Evolutionary conservation across 1,140 invertebrate genomes (phyloP).

Genomic region (Leucophenga varia): DNA sequence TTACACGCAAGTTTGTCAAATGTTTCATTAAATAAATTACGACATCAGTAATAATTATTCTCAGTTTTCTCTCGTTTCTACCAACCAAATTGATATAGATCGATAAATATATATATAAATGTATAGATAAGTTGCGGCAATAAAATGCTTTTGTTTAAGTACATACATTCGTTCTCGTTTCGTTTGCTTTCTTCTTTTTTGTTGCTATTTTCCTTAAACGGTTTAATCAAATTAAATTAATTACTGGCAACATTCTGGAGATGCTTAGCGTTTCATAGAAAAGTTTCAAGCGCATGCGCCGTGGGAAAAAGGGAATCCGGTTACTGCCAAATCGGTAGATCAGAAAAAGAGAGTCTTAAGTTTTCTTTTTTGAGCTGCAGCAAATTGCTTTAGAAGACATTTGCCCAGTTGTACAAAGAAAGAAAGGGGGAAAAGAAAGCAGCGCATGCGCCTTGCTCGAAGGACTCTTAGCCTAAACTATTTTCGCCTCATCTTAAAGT

Average conservation of each 20-base stretch:
- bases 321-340: no score
- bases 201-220: constrained; percentile 11
- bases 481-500: constrained; percentile 18
- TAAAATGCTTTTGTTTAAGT: constrained; percentile 46
- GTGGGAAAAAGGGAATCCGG: no score
- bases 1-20: constrained; percentile 41
- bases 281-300: constrained; percentile 17
- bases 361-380: no score
- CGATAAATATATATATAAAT: no score
- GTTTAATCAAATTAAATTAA: constrained; percentile 30
- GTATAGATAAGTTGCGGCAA: neutral
- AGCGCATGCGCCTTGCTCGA: constrained; percentile 19
- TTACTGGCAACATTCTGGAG: constrained; percentile 37
- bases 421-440: constrained; percentile 1
- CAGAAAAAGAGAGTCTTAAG: no score
- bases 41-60: constrained; percentile 24
- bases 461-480: constrained; percentile 25
- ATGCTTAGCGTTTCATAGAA: constrained; percentile 19
- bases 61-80: constrained; percentile 1
- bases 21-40: constrained; percentile 33
- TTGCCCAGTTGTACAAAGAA: constrained; percentile 3
- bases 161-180: constrained; percentile 31
- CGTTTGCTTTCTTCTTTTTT: constrained; percentile 1
- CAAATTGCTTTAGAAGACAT: constrained; percentile 22
- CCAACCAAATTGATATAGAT: constrained; percentile 17